Evolutionary conservation across 53 echinoderm and acorn worm species (phyloP), one percentile per base, ranked within the genome.

Genomic region (Luidia sarsii): DNA sequence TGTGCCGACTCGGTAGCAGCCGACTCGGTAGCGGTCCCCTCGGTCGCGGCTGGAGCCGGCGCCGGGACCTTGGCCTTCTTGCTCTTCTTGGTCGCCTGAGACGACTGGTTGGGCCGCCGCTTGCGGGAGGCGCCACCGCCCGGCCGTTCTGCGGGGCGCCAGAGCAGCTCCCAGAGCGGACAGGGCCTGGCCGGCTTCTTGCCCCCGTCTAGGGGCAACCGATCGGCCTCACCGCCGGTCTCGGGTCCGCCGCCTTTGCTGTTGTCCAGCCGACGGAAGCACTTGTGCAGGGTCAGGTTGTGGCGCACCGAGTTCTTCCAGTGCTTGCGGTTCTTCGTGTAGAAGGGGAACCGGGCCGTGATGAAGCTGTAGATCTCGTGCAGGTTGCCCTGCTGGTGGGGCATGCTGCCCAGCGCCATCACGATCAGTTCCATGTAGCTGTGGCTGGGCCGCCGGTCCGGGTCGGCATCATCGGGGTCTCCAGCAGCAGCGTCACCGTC

Each of bases 271-370:
- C 71, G 59, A 56, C 87, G 29, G 53, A 91, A 91, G 69, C 82
- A 89, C 37, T 75, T 82, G 49, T 86, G 83, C 46, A 89, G 89
- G 15, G 92, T 50, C 66, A 92, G 63, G 69, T 92, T 92, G 66
- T 92, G 92, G 8, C 92, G 86, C 29, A 92, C 92, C 4, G 92
- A 92, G 54, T 92, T 92, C 80, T 86, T 92, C 92, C 92, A 92
- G 57, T 92, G 92, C 48, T 87, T 77, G 37, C 87, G 83, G 21
- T 91, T 91, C 64, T 91, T 87, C 39, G 72, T 70, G 80, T 87
- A 91, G 80, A 68, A 91, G 5, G 87, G 83, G 53, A 87, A 91
- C 57, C 24, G 31, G 19, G 37, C 23, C 3, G 91, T 68, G 65
- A 91, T 91, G 67, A 33, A 67, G 3, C 69, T 45, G 38, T 91